Evolutionary conservation across 2,888 invertebrate genomes (phyloP).

Genomic region (Scotopteryx bipunctaria): DNA sequence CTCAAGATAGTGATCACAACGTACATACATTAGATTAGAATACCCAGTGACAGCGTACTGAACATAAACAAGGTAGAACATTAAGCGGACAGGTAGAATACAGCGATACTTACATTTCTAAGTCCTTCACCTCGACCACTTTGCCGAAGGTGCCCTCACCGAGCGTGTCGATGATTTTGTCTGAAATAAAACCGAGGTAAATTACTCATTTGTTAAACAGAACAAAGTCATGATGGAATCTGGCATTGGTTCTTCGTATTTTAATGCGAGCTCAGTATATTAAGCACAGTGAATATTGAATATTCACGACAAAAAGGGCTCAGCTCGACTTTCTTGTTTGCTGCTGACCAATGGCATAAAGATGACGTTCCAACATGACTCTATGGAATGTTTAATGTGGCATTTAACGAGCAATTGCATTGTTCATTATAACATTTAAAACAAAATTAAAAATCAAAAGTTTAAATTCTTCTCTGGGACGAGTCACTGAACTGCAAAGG

Average conservation of each 20-base stretch:
- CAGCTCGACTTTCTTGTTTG: constrained; percentile 17
- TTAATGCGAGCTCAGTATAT: constrained; percentile 17
- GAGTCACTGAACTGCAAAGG: constrained; percentile 54
- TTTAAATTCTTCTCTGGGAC: constrained; percentile 51
- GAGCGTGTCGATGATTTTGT: constrained; percentile 98
- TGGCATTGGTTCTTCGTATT: constrained; percentile 45
- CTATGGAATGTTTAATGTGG: constrained; percentile 32
- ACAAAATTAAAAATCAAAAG: constrained; percentile 47
- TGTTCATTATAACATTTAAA: constrained; percentile 35
- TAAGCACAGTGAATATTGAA: constrained; percentile 24
- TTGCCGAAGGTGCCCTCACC: constrained; percentile 99
- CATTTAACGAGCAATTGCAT: constrained; percentile 34
- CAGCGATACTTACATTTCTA: constrained; percentile 91
- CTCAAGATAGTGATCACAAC: constrained; percentile 1
- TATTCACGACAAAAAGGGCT: constrained; percentile 35
- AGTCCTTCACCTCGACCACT: constrained; percentile 99
- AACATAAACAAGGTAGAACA: not conserved
- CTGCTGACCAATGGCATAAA: constrained; percentile 45
- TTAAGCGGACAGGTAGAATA: not conserved
- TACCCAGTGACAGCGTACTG: not conserved
- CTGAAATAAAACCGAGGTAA: constrained; percentile 89
- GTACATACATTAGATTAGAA: constrained; percentile 2
- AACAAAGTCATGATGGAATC: constrained; percentile 70
- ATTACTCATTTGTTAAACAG: constrained; percentile 57
- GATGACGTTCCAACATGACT: constrained; percentile 63